Base-by-base conservation (phyloP, 2,113 vertebrate species). In the Excalfactoria chinensis region DNA sequence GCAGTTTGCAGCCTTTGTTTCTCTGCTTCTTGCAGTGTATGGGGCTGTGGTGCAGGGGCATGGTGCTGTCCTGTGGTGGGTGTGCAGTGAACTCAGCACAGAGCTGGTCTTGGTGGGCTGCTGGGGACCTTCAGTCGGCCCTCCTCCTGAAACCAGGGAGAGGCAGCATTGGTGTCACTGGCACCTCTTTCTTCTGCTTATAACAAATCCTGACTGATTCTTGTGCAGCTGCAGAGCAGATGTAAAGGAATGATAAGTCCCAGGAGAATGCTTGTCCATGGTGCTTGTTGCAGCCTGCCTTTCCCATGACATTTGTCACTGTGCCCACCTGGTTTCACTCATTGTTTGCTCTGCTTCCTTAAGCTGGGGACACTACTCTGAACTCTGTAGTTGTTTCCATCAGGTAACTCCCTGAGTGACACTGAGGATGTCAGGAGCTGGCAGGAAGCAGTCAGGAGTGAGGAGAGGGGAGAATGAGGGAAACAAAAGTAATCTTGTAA, bases 331-430 rank as follows among this genome's bases (percentile, higher is more conserved):
- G n/a, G 63, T 37, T 66, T 35, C 67, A 1, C 71, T 66, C 21
- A 21, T 0, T 4, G 13, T 34, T 30, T 13, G 9, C 44, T 49
- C 44, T 15, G 71, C 58, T 43, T 37, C 0, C 64, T 37, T 81
- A 7, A 1, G 1, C 15, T 18, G 23, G 13, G 53, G 32, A 35
- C 44, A 11, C 55, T 8, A 49, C 40, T 48, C 48, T 20, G 32
- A 44, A 21, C 26, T n/a, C 40, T 41, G 19, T 0, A 0, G 59
- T 9, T 0, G 1, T 30, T 72, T 79, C 32, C 14, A 12, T 79
- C 60, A 8, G 35, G 53, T 60, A 30, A 66, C 9, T 79, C 63
- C 32, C 67, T 21, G 1, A 1, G 9, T 2, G n/a, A 56, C 51
- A 40, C 22, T 69, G 32, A 49, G 3, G 87, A 28, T 18, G 58